phyloP scores from a whole-genome alignment of 2,888 invertebrate species.

The Tubiluchus corallicola region DNA sequence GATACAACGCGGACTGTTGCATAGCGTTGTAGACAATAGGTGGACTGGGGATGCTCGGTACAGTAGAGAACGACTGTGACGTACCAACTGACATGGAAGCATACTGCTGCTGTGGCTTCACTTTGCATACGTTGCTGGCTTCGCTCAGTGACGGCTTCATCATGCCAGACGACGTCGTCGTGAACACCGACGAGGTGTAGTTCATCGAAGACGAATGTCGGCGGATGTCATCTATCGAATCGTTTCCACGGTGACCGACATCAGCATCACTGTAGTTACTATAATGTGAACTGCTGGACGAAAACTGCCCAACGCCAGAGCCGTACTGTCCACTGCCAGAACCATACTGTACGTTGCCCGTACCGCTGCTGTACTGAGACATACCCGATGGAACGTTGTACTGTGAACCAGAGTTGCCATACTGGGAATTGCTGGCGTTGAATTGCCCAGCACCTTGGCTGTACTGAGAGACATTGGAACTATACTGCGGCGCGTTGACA shows the following conservation, averaged over 20 bases:
- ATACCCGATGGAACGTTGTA: too few relatives aligned
- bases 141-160: conserved; percentile 13
- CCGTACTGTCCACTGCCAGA: background rate
- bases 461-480: background rate
- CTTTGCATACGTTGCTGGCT: conserved; percentile 35
- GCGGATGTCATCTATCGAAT: background rate
- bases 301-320: background rate
- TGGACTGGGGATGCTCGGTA: conserved; percentile 53
- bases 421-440: background rate
- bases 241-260: background rate
- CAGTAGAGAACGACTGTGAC: conserved; percentile 12
- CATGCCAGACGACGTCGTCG: background rate
- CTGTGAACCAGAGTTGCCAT: background rate
- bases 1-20: conserved; percentile 56
- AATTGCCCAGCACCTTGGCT: background rate
- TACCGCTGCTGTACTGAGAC: conserved; percentile 1
- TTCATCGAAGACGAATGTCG: background rate
- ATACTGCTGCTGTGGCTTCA: conserved; percentile 61
- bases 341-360: conserved; percentile 1
- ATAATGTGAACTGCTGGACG: too few relatives aligned
- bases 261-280: background rate
- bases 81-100: conserved; percentile 12
- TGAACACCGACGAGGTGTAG: background rate
- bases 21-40: conserved; percentile 52
- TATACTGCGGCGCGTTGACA: too few relatives aligned